Evolutionary conservation across 1,140 invertebrate species (phyloP).

Genomic region (Zelostemma sp.): DNA sequence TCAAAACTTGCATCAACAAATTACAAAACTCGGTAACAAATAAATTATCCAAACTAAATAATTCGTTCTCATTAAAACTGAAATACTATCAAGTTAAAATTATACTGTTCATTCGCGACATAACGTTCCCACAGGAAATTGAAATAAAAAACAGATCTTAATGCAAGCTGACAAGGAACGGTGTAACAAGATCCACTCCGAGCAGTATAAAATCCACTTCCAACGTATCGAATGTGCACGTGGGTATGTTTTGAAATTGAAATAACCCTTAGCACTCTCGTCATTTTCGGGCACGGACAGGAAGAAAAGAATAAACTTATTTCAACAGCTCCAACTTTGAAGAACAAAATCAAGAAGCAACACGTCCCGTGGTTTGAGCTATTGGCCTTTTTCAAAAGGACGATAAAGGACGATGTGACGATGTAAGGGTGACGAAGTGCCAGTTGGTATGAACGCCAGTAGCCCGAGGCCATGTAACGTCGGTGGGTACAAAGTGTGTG

Average conservation of each 20-base stretch:
- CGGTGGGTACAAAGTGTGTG: slow-evolving; percentile 9
- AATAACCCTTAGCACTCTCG: slow-evolving; percentile 46
- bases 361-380: slow-evolving; percentile 41
- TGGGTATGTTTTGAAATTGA: slow-evolving; percentile 40
- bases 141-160: not conserved
- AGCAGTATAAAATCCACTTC: not conserved
- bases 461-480: slow-evolving; percentile 38
- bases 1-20: slow-evolving; percentile 13
- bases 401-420: slow-evolving; percentile 32
- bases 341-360: slow-evolving; percentile 29
- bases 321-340: slow-evolving; percentile 14
- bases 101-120: no score
- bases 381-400: slow-evolving; percentile 41
- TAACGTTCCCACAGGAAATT: not conserved
- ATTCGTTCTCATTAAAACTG: no score
- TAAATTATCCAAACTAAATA: slow-evolving; percentile 5
- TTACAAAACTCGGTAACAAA: slow-evolving; percentile 15
- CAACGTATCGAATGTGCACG: not conserved
- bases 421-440: slow-evolving; percentile 38
- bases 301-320: slow-evolving; percentile 20
- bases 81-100: no score
- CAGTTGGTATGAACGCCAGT: slow-evolving; percentile 49
- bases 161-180: not conserved
- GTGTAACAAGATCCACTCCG: not conserved
- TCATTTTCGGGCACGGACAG: not conserved